Evolutionary conservation across 2,113 vertebrate genomes (phyloP).

Genomic region (Cavia aperea): DNA sequence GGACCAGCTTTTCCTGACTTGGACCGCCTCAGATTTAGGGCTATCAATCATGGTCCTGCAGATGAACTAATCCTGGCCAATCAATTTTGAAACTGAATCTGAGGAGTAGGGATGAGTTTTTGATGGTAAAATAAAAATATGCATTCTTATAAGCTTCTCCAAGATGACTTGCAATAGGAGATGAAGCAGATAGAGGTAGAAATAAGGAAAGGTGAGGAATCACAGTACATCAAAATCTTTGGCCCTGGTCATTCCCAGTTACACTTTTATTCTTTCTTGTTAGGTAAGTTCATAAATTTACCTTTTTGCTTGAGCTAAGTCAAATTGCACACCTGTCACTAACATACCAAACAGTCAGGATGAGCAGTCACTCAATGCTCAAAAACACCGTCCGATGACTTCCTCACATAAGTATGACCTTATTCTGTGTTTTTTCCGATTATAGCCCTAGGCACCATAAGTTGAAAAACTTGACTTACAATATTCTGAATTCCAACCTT

Average conservation of each 20-base stretch:
- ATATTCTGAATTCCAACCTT: slow-evolving; percentile 36
- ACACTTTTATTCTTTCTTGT: neutral
- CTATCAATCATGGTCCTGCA: neutral
- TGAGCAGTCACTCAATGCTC: neutral
- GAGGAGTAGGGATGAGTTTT: neutral
- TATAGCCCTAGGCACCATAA: neutral
- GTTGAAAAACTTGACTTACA: neutral
- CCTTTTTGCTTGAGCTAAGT: neutral
- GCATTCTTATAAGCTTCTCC: neutral
- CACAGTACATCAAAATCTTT: neutral
- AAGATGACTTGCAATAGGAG: neutral
- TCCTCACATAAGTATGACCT: neutral
- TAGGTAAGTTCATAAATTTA: neutral
- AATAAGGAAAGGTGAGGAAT: neutral
- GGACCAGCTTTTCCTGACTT: neutral
- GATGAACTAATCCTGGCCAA: neutral
- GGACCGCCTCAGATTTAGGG: neutral
- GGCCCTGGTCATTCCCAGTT: neutral
- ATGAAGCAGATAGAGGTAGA: neutral
- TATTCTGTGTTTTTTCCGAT: slow-evolving; percentile 11
- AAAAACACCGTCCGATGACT: neutral
- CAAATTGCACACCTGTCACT: neutral
- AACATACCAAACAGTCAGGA: neutral
- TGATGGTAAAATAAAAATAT: neutral
- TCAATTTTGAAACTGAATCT: neutral